Evolutionary conservation across 2,113 vertebrate genomes (phyloP).

Genomic region (Piliocolobus tephrosceles): DNA sequence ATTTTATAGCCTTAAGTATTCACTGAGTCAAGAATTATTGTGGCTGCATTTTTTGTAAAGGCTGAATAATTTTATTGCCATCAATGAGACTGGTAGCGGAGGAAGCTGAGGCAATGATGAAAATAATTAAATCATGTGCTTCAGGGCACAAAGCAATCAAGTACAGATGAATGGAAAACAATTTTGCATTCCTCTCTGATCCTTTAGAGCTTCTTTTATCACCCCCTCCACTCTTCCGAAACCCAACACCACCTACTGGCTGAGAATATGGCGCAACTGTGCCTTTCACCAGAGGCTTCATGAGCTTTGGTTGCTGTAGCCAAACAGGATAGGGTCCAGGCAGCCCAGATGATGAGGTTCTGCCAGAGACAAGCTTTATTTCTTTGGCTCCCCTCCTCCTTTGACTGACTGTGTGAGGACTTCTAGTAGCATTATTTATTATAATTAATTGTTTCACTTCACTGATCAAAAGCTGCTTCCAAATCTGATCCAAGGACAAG

Average conservation of each 20-base stretch:
- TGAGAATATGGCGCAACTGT: not conserved
- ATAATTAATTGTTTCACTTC: constrained; percentile 85
- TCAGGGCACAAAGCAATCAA: constrained; percentile 87
- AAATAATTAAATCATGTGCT: constrained; percentile 89
- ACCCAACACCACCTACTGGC: not conserved
- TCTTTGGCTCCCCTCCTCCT: constrained; percentile 60
- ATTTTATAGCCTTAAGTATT: constrained; percentile 71
- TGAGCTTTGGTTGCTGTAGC: not conserved
- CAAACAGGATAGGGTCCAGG: constrained; percentile 35
- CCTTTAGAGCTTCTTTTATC: constrained; percentile 51
- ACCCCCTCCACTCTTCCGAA: not conserved
- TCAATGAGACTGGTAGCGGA: constrained; percentile 85
- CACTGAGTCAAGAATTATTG: constrained; percentile 75
- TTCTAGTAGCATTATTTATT: constrained; percentile 75
- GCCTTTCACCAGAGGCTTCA: not conserved
- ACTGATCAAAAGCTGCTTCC: constrained; percentile 77
- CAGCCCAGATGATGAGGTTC: not conserved
- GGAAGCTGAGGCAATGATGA: constrained; percentile 87
- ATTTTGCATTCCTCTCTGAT: constrained; percentile 66
- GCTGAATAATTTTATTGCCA: constrained; percentile 86
- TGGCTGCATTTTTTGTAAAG: constrained; percentile 75
- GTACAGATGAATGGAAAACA: constrained; percentile 80
- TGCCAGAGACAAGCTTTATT: constrained; percentile 57
- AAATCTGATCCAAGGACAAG: constrained; percentile 79
- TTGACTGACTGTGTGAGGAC: constrained; percentile 49